Percentiles rank a stretch among this genome's conserved stretches.
phyloP scores from a whole-genome alignment of 2,888 invertebrate genomes.

The Diaprepes abbreviatus region DNA sequence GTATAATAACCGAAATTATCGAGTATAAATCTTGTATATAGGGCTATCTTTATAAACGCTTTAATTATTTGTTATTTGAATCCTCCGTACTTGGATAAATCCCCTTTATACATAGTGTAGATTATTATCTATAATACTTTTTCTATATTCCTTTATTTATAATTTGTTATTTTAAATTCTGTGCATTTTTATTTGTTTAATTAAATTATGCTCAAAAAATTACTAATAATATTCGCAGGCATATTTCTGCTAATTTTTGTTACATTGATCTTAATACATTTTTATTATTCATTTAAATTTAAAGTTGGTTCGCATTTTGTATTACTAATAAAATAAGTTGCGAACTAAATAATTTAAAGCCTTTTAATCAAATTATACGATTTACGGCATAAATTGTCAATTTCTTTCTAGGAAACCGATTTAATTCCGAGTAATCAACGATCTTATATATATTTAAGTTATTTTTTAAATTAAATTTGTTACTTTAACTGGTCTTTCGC shows the following conservation, averaged over 20 bases:
- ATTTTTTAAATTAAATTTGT: too few species aligned
- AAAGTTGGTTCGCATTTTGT: too few species aligned
- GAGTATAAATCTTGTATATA: conserved; percentile 5
- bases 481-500: too few species aligned
- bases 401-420: too few species aligned
- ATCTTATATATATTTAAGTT: too few species aligned
- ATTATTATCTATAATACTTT: background rate
- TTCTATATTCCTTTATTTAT: background rate
- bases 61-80: conserved; percentile 7
- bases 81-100: background rate
- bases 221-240: background rate
- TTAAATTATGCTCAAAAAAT: background rate
- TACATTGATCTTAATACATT: background rate
- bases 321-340: too few species aligned
- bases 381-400: too few species aligned
- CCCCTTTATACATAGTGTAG: conserved; percentile 13
- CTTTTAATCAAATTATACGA: too few species aligned
- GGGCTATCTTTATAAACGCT: conserved; percentile 8
- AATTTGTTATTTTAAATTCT: background rate
- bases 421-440: too few species aligned
- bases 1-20: background rate
- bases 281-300: too few species aligned
- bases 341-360: too few species aligned
- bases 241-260: background rate
- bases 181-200: background rate